phyloP scores from a whole-genome alignment of 1,140 invertebrate species.

The Arctopsyche grandis region DNA sequence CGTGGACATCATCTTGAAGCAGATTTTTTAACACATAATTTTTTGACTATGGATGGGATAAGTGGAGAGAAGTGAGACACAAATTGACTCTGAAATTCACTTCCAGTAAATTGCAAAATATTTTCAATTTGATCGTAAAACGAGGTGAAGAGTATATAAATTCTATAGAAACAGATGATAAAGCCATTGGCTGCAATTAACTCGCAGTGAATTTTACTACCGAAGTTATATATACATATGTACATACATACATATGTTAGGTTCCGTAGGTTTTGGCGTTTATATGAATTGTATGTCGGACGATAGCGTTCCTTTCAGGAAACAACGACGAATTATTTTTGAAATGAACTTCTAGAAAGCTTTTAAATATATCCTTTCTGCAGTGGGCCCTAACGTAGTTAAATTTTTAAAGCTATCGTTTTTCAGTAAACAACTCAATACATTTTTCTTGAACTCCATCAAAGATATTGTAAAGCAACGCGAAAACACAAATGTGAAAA shows the following conservation, averaged over 20 bases:
- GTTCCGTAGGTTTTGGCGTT: conserved; percentile 69
- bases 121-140: conserved; percentile 59
- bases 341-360: not conserved
- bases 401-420: conserved; percentile 34
- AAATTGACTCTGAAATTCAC: conserved; percentile 60
- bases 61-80: conserved; percentile 64
- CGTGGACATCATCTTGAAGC: not conserved
- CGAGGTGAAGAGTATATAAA: conserved; percentile 55
- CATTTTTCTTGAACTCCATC: conserved; percentile 64
- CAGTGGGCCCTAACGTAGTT: conserved; percentile 15
- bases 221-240: too few relatives aligned
- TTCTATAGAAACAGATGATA: not conserved
- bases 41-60: conserved; percentile 57
- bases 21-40: conserved; percentile 32
- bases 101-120: conserved; percentile 60
- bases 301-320: conserved; percentile 62
- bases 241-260: too few relatives aligned
- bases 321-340: conserved; percentile 54
- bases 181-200: conserved; percentile 58
- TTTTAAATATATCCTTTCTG: not conserved
- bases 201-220: conserved; percentile 67
- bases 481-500: conserved; percentile 57
- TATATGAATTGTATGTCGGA: conserved; percentile 62
- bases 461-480: conserved; percentile 58
- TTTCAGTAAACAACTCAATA: conserved; percentile 38